phyloP scores from a whole-genome alignment of 2,113 vertebrate genomes.

The Chloroceryle aenea region DNA sequence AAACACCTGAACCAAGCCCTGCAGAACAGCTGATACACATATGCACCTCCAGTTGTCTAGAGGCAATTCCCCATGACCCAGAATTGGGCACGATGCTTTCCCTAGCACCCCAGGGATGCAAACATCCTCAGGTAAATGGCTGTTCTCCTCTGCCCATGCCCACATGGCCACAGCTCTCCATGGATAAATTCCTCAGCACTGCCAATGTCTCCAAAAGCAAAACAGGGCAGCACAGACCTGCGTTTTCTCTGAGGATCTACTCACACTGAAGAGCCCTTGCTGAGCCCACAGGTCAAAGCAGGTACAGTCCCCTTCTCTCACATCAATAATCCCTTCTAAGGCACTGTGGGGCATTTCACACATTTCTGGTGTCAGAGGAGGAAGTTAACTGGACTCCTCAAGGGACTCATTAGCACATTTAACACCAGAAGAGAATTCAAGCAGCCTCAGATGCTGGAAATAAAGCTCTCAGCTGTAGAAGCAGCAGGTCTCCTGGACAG shows the following conservation, averaged over 20 bases:
- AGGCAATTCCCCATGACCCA: neutral
- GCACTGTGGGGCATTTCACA: neutral
- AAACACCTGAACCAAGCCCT: neutral
- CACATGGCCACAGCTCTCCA: rapidly evolving
- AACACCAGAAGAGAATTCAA: conserved; percentile 12
- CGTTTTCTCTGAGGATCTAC: neutral
- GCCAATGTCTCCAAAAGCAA: neutral
- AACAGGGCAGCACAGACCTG: neutral
- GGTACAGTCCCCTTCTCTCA: rapidly evolving
- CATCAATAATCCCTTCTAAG: neutral
- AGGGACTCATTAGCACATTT: conserved; percentile 43
- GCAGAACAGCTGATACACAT: neutral
- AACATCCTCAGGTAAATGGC: neutral
- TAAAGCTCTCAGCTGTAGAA: neutral
- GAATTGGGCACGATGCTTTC: neutral
- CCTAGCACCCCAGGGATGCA: neutral
- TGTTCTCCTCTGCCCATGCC: neutral
- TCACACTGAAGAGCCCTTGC: neutral
- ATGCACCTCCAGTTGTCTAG: neutral
- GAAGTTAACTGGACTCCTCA: conserved; percentile 1
- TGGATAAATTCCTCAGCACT: neutral
- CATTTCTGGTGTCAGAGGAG: rapidly evolving
- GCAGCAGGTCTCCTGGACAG: neutral
- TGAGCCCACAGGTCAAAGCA: neutral
- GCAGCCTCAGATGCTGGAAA: neutral